Base-by-base conservation (phyloP, 2,888 invertebrate species). In the Aleiodes leptofemur region DNA sequence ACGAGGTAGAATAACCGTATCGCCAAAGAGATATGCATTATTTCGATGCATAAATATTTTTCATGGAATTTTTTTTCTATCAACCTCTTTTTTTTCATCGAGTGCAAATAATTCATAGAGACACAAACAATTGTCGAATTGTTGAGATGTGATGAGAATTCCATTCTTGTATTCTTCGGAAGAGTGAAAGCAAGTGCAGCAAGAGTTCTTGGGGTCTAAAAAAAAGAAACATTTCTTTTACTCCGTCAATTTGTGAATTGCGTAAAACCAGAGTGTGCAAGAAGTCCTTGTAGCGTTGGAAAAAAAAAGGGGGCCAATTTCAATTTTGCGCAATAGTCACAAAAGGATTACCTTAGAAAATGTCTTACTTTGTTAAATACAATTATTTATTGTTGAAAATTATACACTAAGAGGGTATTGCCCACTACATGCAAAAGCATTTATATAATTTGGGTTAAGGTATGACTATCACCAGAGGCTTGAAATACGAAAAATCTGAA, bases 1-100 rank as follows among this genome's bases (percentile, higher is more conserved):
- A 69, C 14, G 13, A 59, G 59, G 34, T 38, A 11, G 43, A 72
- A 69, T 73, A 71, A 70, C 73, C 76, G 69, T 74, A 73, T 73
- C 68, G 70, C 55, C 72, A n/a, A 55, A 38, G 29, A 66, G n/a
- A 66, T 51, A 72, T 57, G 48, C 14, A 8, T 48, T 53, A 29
- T n/a, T 53, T 69, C n/a, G 16, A n/a, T 69, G 50, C 53, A 64
- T 61, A 13, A 48, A 66, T 70, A 9, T 29, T 53, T 23, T 16
- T 9, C 4, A 69, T 61, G 38, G 14, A 64, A 43, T 34, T 74
- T 38, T 51, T 31, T 56, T 51, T 64, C 9, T 14, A 23, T 13
- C n/a, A 66, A 23, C 2, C 9, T 43, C 13, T n/a, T 11, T 7
- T 38, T 38, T 11, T 43, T 11, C 7, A 43, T 43, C 9, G 43